Percentiles rank a stretch among this genome's conserved stretches.
Conservation (phyloP, 2,797 vertebrate genomes). For the Discoglossus pictus region DNA sequence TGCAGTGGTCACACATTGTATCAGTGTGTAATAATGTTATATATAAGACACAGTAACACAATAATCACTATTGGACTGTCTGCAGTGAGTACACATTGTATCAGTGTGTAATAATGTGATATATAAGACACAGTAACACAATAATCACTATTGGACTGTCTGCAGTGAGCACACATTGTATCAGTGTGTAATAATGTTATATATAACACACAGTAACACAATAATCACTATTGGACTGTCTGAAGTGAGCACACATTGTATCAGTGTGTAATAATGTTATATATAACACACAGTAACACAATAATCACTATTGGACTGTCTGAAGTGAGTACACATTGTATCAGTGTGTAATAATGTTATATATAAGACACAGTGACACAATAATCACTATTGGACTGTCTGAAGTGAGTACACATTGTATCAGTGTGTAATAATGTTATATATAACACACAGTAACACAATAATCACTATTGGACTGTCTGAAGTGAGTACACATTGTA, state of each 20-base stretch:
- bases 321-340: conserved; percentile 6
- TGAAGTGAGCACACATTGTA: conserved; percentile 7
- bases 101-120: neutral
- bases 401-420: conserved; percentile 6
- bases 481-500: conserved; percentile 6
- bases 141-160: conserved; percentile 16
- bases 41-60: too few species aligned
- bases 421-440: neutral
- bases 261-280: neutral
- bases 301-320: conserved; percentile 16
- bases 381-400: conserved; percentile 16
- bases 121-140: too few species aligned
- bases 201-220: too few species aligned
- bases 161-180: conserved; percentile 8
- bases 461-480: conserved; percentile 16
- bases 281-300: too few species aligned
- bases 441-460: too few species aligned
- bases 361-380: too few species aligned
- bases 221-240: conserved; percentile 16
- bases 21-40: neutral
- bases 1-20: conserved; percentile 31
- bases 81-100: conserved; percentile 8
- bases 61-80: conserved; percentile 16
- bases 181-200: neutral
- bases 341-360: neutral